Conservation (phyloP, 1,140 invertebrate genomes). For the Pogonus chalceus region DNA sequence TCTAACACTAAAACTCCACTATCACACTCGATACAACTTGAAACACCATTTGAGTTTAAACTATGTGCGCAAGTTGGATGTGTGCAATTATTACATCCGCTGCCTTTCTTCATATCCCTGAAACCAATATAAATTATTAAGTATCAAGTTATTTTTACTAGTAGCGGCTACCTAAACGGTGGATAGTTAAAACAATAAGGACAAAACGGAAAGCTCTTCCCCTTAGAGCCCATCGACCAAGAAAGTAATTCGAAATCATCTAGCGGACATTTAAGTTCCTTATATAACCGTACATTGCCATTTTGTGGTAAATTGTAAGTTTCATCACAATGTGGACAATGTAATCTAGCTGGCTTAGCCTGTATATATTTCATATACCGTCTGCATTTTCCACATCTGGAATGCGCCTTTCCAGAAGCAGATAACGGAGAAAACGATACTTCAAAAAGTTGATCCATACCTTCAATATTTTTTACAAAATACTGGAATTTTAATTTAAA, state of each 20-base stretch:
- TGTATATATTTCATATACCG: conserved; percentile 97
- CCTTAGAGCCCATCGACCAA: conserved; percentile 82
- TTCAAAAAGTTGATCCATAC: conserved; percentile 93
- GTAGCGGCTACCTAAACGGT: conserved; percentile 85
- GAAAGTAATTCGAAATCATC: conserved; percentile 95
- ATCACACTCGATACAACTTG: conserved; percentile 84
- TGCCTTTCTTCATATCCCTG: conserved; percentile 87
- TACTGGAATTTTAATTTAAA: conserved; percentile 94
- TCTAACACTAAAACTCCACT: conserved; percentile 86
- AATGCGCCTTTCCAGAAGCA: conserved; percentile 88
- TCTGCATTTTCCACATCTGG: conserved; percentile 94
- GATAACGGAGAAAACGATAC: conserved; percentile 94
- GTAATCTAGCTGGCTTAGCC: conserved; percentile 85
- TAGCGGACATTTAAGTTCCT: conserved; percentile 93
- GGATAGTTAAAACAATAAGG: conserved; percentile 98
- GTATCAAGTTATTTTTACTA: not conserved
- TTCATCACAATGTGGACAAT: conserved; percentile 93
- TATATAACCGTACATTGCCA: conserved; percentile 87
- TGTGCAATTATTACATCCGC: conserved; percentile 89
- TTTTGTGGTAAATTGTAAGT: conserved; percentile 92
- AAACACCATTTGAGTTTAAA: conserved; percentile 77
- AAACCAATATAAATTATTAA: conserved; percentile 16
- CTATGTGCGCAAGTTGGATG: conserved; percentile 91
- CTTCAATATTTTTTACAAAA: conserved; percentile 84
- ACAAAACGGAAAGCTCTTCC: conserved; percentile 92